Conservation (phyloP, 1,140 invertebrate species). For the Drosophila bipectinata region DNA sequence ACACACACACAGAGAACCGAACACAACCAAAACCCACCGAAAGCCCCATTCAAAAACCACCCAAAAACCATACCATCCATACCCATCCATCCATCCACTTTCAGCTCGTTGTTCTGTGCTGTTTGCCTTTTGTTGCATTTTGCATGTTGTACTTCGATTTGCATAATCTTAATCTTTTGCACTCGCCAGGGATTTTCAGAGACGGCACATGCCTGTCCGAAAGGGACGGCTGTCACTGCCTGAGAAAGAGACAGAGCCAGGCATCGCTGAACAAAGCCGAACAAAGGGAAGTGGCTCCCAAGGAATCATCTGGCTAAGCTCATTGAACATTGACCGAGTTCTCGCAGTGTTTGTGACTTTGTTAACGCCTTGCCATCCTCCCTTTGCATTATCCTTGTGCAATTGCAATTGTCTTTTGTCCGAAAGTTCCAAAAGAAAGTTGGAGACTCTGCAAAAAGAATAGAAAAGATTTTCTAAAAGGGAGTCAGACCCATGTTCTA, state of each 20-base stretch:
- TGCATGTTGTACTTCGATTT: conserved; percentile 73
- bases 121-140: conserved; percentile 72
- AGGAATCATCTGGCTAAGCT: conserved; percentile 15
- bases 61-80: neutral
- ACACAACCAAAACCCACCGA: neutral
- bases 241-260: neutral
- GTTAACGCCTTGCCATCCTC: neutral
- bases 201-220: conserved; percentile 14
- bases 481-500: no score
- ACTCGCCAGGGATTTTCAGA: conserved; percentile 57
- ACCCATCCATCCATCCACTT: neutral
- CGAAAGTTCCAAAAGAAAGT: neutral
- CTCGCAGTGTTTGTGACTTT: neutral
- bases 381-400: neutral
- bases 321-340: conserved; percentile 16
- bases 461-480: neutral
- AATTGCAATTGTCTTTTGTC: conserved; percentile 1
- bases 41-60: neutral
- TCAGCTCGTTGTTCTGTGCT: conserved; percentile 10
- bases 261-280: conserved; percentile 6
- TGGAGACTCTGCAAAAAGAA: no score
- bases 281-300: conserved; percentile 17
- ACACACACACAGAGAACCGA: neutral
- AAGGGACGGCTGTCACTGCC: neutral
- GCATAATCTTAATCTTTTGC: conserved; percentile 76